Percentiles rank a stretch among this genome's conserved stretches.
These are phyloP conservation scores for Thalassarche chlororhynchos DNA, from an alignment of 2,113 vertebrate genomes.

Conservation along the genomic window DNA sequence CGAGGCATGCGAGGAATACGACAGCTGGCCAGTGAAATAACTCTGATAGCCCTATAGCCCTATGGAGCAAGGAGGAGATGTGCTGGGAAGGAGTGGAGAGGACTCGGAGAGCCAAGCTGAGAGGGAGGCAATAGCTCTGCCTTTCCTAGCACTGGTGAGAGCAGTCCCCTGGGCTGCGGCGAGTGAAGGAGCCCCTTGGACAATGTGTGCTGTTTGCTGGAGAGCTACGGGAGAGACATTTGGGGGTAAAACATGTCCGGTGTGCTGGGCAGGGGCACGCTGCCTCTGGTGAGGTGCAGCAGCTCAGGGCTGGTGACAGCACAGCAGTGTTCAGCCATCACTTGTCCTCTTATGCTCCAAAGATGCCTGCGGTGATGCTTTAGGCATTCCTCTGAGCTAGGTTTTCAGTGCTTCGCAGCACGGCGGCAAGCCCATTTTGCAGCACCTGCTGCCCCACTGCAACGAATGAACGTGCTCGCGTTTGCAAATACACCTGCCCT, in stretches of 20 bases:
- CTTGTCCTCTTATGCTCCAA: neutral
- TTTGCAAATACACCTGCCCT: neutral
- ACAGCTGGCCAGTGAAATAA: neutral
- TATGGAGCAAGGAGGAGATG: neutral
- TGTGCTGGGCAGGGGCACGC: neutral
- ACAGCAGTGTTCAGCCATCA: neutral
- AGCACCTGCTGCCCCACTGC: neutral
- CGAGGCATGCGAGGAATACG: slow-evolving; percentile 11
- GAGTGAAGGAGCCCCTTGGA: neutral
- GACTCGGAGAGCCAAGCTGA: neutral
- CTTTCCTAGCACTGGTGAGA: neutral
- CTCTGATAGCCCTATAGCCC: neutral
- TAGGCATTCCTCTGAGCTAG: neutral
- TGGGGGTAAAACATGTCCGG: accelerated
- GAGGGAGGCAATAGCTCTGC: neutral
- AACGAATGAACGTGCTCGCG: accelerated
- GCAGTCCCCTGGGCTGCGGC: accelerated
- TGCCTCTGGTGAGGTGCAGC: neutral
- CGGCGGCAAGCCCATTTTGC: accelerated
- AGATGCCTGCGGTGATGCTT: neutral
- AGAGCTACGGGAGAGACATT: neutral
- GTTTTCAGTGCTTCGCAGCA: neutral
- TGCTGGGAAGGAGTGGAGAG: neutral
- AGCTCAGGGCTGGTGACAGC: neutral
- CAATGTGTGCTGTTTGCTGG: neutral